Evolutionary conservation across 2,888 invertebrate species (phyloP).

Genomic region (Calephelis perditalis): DNA sequence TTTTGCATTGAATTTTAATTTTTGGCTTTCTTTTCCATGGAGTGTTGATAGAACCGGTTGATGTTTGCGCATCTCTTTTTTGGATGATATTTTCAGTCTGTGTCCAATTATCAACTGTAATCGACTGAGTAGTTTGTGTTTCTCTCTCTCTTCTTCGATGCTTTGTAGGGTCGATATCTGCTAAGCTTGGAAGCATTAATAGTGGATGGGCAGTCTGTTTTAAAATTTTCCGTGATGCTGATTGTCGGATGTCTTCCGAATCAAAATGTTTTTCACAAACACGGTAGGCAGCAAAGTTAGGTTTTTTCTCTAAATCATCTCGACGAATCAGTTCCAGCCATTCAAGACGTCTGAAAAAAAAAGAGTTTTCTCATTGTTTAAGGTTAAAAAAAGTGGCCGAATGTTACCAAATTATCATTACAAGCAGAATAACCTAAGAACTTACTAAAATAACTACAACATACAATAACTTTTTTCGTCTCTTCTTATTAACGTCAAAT

Average conservation of each 20-base stretch:
- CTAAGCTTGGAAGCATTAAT: slow-evolving; percentile 28
- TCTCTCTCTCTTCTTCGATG: slow-evolving; percentile 20
- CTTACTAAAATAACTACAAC: no score
- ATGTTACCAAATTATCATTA: no score
- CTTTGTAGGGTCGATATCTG: no score
- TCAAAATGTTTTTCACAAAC: slow-evolving; percentile 32
- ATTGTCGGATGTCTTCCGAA: slow-evolving; percentile 16
- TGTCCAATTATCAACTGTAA: slow-evolving; percentile 20
- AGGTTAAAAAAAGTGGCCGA: no score
- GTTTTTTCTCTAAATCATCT: slow-evolving; percentile 24
- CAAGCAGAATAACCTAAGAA: no score
- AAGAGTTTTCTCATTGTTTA: no score
- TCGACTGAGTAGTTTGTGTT: slow-evolving; percentile 17
- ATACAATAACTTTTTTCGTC: no score
- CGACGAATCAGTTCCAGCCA: no score
- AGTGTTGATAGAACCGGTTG: slow-evolving; percentile 22
- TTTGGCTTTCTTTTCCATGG: slow-evolving; percentile 29
- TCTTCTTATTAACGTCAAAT: no score
- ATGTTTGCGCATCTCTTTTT: slow-evolving; percentile 25
- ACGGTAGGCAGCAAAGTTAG: slow-evolving; percentile 23
- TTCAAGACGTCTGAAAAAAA: no score
- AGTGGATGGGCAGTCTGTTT: slow-evolving; percentile 28
- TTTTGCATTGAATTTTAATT: slow-evolving; percentile 24
- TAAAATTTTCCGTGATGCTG: slow-evolving; percentile 20
- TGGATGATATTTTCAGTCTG: slow-evolving; percentile 24